Evolutionary conservation across 2,113 vertebrate genomes (phyloP), one percentile per base, ranked within the genome.

Genomic region (Microtus ochrogaster): DNA sequence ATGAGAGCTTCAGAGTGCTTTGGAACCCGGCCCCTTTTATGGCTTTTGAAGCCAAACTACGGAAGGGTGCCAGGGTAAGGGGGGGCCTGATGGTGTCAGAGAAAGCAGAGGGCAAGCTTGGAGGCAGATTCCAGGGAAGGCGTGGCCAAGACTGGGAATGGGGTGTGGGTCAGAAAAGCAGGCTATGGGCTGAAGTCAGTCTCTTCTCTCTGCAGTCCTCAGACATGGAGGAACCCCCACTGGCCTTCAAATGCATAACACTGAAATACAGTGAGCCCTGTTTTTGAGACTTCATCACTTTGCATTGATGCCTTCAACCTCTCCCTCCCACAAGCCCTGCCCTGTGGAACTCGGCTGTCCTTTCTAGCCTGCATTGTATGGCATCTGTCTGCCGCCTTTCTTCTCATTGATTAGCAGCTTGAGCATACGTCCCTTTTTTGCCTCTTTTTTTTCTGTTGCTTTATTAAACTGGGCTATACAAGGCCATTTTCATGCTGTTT

Each of bases 301-400:
- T 0, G 0, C 7, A 7, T 17, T 4, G 24, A 5, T 33, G 2
- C 41, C n/a, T 0, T 9, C 17, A 13, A 21, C 24, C 49, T 88
- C 36, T 19, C 0, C 12, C 39, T 16, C 44, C 24, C 9, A 1
- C 10, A 16, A 58, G 19, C 39, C n/a, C 26, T 0, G 0, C 5
- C n/a, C n/a, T 63, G 7, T 21, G 22, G 79, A 8, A 11, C 11
- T n/a, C 8, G 6, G 8, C 26, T 17, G 3, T 44, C 58, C 2
- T 47, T 4, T 13, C 16, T 4, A 47, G 11, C 24, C 52, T 0
- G 14, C 1, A 12, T 0, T 7, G 3, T 0, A 0, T 9, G 17
- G 33, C 17, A 16, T 7, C 5, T 30, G 0, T 36, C 5, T 3
- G 0, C 13, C 0, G 11, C n/a, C 19, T 2, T 11, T 36, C 7